Base-by-base conservation (phyloP, 2,113 vertebrate genomes). In the Pluvialis apricaria region DNA sequence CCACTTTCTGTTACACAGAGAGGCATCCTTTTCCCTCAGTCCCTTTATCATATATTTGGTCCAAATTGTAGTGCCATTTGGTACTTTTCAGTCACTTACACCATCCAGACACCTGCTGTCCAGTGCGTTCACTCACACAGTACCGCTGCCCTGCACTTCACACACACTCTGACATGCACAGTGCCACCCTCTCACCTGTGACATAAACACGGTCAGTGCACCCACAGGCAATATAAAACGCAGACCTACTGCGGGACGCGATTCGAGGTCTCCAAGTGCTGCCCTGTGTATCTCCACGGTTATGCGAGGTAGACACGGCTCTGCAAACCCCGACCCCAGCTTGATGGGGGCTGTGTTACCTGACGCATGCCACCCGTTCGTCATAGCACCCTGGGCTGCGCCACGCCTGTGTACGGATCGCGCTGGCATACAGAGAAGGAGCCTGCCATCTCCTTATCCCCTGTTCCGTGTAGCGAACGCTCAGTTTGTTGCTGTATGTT, bases 401-500 rank as follows among this genome's bases (percentile, higher is more conserved):
- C 83, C 15, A 13, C 12, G 2, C 54, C 42, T 8, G 11, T 10
- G 54, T 60, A 11, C 16, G 18, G 12, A 3, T n/a, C 28, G 69
- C 1, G 1, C 68, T 80, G 80, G 52, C n/a, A 6, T 7, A 28
- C n/a, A 24, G 84, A 82, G 83, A 47, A 92, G 94, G 84, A 95
- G 47, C 84, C 69, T 60, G 72, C 65, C 64, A 6, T 29, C 90
- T 86, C 90, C 88, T 78, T 40, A 10, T 51, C 65, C 82, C 80
- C 61, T 34, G 58, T 49, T 62, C 81, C 36, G 12, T 42, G 65
- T 96, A 89, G 73, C 2, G 4, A 95, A 61, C 42, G 86, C 94
- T 91, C 73, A 61, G 70, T 95, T 97, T 95, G 82, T 95, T 94
- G 81, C 94, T 96, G 62, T 95, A 62, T 97, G 89, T 96, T 92